A percentile compares a stretch with the other conserved stretches of the same genome.
These are phyloP conservation scores for Hesperophylax magnus DNA, from an alignment of 1,140 invertebrate genomes.

Conservation along the genomic window DNA sequence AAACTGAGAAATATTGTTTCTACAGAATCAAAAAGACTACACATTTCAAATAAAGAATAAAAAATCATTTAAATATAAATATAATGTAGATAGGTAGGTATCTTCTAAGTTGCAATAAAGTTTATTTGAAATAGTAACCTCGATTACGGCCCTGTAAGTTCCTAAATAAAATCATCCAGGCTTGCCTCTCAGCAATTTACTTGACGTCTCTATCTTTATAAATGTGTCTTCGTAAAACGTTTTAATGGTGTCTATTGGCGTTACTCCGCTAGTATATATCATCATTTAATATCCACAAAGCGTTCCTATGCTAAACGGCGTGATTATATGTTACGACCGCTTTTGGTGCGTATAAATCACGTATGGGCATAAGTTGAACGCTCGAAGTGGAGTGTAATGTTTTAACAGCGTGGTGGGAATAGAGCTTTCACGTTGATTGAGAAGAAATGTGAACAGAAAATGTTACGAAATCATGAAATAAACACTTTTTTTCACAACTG, in stretches of 20 bases:
- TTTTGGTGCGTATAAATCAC: constrained; percentile 26
- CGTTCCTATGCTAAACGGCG: constrained; percentile 17
- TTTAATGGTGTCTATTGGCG: constrained; percentile 32
- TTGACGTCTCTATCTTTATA: constrained; percentile 16
- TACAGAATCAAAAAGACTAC: too few species aligned
- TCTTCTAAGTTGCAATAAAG: too few species aligned
- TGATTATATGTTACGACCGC: constrained; percentile 20
- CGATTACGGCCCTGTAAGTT: neutral
- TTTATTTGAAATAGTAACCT: too few species aligned
- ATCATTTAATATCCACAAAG: constrained; percentile 26
- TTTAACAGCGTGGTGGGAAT: too few species aligned
- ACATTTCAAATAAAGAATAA: too few species aligned
- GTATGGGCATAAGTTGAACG: neutral
- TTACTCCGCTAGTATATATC: neutral
- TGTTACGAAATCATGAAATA: too few species aligned
- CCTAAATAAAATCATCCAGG: neutral
- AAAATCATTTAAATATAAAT: too few species aligned
- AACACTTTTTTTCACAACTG: too few species aligned
- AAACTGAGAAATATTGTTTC: too few species aligned
- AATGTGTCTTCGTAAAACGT: constrained; percentile 25
- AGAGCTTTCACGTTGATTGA: too few species aligned
- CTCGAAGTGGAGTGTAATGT: neutral
- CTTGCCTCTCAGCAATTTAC: neutral
- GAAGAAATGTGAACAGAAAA: too few species aligned
- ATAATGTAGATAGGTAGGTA: too few species aligned